Percentiles rank a stretch among this genome's conserved stretches.
Conservation (phyloP, 2,113 vertebrate genomes). For the Plotosus lineatus region DNA sequence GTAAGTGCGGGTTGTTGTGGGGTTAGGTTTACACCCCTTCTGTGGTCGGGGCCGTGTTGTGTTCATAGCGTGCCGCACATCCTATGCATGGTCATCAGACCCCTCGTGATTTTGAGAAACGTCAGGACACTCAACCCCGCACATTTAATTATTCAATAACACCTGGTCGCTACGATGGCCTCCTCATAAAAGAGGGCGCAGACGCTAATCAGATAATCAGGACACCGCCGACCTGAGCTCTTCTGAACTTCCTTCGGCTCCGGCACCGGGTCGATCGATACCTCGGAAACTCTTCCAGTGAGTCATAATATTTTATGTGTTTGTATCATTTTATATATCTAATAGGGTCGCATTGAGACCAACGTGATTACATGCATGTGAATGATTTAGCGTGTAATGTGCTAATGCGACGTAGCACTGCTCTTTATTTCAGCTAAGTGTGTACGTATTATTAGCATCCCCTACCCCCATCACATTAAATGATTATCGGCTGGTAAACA, state of each 20-base stretch:
- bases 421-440: too few species aligned
- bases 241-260: not conserved
- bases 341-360: too few species aligned
- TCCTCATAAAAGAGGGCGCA: slow-evolving; percentile 60
- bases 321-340: too few species aligned
- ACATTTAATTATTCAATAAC: slow-evolving; percentile 72
- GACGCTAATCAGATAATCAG: slow-evolving; percentile 46
- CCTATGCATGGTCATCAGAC: slow-evolving; percentile 31
- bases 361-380: too few species aligned
- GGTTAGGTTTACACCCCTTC: slow-evolving; percentile 6
- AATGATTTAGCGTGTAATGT: too few species aligned
- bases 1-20: not conserved
- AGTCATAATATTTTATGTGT: not conserved
- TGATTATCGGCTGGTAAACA: too few species aligned
- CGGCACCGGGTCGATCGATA: not conserved
- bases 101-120: slow-evolving; percentile 37
- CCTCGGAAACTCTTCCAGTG: not conserved
- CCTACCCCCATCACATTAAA: too few species aligned
- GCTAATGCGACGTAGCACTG: too few species aligned
- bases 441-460: too few species aligned
- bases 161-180: slow-evolving; percentile 61
- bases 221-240: not conserved
- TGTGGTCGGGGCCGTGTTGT: not conserved
- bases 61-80: not conserved
- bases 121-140: slow-evolving; percentile 68